These are phyloP conservation scores for Zaprionus lineosus DNA, from an alignment of 2,888 invertebrate species.

Conservation along the genomic window DNA sequence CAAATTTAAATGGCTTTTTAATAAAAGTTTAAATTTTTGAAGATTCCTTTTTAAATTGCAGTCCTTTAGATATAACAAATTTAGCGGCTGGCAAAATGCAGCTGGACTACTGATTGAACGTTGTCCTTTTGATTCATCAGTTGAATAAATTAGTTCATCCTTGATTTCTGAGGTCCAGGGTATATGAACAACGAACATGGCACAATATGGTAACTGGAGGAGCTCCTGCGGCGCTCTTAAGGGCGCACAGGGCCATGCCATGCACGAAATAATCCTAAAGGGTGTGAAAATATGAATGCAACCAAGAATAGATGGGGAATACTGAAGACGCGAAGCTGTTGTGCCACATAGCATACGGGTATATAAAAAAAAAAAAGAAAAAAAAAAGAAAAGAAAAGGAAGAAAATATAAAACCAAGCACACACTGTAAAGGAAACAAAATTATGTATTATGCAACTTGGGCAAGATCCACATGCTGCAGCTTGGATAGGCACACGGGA, in stretches of 20 bases:
- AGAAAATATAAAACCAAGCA: conserved; percentile 37
- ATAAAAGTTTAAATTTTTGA: too few species aligned
- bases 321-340: conserved; percentile 45
- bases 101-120: too few species aligned
- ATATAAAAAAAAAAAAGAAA: not conserved
- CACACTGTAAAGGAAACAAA: conserved; percentile 61
- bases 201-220: conserved; percentile 56
- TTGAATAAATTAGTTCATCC: not conserved
- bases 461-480: conserved; percentile 39
- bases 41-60: too few species aligned
- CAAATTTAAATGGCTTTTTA: not conserved
- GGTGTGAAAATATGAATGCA: conserved; percentile 77
- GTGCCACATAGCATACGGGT: conserved; percentile 41
- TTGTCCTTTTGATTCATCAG: too few species aligned
- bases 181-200: conserved; percentile 14
- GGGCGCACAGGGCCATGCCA: conserved; percentile 46
- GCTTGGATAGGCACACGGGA: not conserved
- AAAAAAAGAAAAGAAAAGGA: conserved; percentile 20
- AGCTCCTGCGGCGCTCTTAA: conserved; percentile 47
- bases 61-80: too few species aligned
- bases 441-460: conserved; percentile 68
- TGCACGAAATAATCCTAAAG: conserved; percentile 76
- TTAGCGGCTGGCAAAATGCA: too few species aligned
- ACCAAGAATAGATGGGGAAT: conserved; percentile 40
- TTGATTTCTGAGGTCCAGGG: not conserved